phyloP scores from a whole-genome alignment of 2,113 vertebrate species.

The Pygoscelis antarcticus region DNA sequence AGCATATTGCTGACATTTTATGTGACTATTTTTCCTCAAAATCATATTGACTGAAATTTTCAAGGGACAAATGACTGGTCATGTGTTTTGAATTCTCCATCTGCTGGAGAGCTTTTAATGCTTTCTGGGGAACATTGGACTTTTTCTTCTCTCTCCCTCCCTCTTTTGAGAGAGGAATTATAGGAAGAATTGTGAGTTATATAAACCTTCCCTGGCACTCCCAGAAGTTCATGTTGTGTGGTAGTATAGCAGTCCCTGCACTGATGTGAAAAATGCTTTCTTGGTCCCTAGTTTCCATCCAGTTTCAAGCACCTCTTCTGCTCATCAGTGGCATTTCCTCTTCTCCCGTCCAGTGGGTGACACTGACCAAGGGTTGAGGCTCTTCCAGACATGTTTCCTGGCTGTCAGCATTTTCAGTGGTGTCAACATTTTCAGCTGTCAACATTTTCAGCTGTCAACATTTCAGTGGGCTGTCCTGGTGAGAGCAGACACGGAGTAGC shows the following conservation, averaged over 20 bases:
- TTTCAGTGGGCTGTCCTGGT: neutral
- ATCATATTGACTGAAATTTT: neutral
- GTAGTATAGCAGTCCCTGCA: neutral
- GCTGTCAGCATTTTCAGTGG: neutral
- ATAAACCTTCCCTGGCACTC: neutral
- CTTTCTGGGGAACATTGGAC: neutral
- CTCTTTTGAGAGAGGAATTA: neutral
- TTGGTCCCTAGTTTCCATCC: neutral
- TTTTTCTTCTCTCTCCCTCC: neutral
- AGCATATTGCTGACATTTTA: neutral
- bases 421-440: neutral
- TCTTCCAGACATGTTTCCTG: neutral
- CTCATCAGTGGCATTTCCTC: neutral
- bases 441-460: fast-evolving
- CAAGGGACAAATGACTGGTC: neutral
- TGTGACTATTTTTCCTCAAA: neutral
- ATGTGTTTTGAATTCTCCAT: neutral
- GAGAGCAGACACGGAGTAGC: neutral
- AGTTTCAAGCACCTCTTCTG: neutral
- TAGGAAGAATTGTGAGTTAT: neutral
- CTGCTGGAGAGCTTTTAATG: neutral
- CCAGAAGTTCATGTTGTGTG: neutral
- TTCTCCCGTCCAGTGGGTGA: neutral
- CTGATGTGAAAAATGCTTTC: neutral
- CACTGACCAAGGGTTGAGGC: neutral